These are phyloP conservation scores for Chelon labrosus DNA, from an alignment of 2,797 vertebrate species.

Conservation along the genomic window DNA sequence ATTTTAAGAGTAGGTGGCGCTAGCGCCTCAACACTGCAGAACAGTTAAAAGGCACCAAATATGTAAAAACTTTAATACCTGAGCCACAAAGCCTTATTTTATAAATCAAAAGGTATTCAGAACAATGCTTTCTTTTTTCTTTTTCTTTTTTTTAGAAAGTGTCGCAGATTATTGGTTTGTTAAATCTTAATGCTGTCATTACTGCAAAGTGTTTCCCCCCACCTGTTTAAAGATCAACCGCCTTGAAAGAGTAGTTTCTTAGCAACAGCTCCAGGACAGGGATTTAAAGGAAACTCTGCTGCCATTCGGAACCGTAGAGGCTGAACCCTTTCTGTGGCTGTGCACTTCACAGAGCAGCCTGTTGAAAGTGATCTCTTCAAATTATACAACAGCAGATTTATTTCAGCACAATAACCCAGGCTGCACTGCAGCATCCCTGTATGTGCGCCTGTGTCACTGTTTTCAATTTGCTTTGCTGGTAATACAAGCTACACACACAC, in stretches of 20 bases:
- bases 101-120: too few species aligned
- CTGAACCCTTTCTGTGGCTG: slow-evolving; percentile 39
- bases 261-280: slow-evolving; percentile 55
- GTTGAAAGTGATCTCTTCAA: slow-evolving; percentile 56
- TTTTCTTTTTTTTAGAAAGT: slow-evolving; percentile 2
- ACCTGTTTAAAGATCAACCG: slow-evolving; percentile 47
- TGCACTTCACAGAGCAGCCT: slow-evolving; percentile 57
- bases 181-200: slow-evolving; percentile 25
- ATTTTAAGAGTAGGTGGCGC: too few species aligned
- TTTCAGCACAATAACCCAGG: slow-evolving; percentile 47
- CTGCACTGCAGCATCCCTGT: slow-evolving; percentile 20
- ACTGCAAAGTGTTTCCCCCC: slow-evolving; percentile 26
- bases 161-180: slow-evolving; percentile 33
- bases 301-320: slow-evolving; percentile 47
- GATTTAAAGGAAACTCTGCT: slow-evolving; percentile 39
- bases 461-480: slow-evolving; percentile 29
- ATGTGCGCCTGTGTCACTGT: neutral
- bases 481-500: slow-evolving; percentile 26
- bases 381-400: slow-evolving; percentile 57
- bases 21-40: too few species aligned
- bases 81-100: too few species aligned
- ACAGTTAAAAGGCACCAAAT: too few species aligned
- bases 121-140: too few species aligned
- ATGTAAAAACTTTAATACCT: too few species aligned
- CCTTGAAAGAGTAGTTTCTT: slow-evolving; percentile 57